A percentile compares a stretch with the other conserved stretches of the same genome.
These are phyloP conservation scores for Panthera leo DNA, from an alignment of 2,113 vertebrate genomes.

Conservation along the genomic window DNA sequence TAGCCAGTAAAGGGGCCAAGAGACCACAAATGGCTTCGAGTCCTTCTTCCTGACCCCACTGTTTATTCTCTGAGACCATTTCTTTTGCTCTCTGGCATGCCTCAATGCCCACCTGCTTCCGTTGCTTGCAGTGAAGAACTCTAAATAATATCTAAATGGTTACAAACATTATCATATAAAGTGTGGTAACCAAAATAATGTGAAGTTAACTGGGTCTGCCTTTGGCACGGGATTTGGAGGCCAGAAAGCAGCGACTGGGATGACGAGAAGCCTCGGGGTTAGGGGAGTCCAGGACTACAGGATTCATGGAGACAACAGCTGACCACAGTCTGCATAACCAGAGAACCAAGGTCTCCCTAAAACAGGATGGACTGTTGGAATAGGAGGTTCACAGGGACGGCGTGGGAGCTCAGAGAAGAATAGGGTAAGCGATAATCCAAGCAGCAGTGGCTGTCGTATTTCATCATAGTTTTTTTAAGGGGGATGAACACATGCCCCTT, in stretches of 20 bases:
- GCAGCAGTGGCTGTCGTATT: neutral
- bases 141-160: neutral
- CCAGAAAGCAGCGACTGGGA: neutral
- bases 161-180: neutral
- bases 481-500: neutral
- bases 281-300: neutral
- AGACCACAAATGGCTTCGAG: neutral
- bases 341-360: neutral
- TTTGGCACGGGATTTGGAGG: neutral
- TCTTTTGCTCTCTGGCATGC: neutral
- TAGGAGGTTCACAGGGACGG: neutral
- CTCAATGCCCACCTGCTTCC: neutral
- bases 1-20: neutral
- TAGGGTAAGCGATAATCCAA: neutral
- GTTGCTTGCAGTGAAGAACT: neutral
- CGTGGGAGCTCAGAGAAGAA: neutral
- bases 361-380: neutral
- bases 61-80: neutral
- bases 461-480: neutral
- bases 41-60: neutral
- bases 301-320: neutral
- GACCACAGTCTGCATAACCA: neutral
- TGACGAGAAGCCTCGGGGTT: neutral
- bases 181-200: neutral
- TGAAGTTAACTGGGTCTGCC: neutral